Evolutionary conservation across 2,888 invertebrate species (phyloP).

Genomic region (Orthonychiurus folsomi): DNA sequence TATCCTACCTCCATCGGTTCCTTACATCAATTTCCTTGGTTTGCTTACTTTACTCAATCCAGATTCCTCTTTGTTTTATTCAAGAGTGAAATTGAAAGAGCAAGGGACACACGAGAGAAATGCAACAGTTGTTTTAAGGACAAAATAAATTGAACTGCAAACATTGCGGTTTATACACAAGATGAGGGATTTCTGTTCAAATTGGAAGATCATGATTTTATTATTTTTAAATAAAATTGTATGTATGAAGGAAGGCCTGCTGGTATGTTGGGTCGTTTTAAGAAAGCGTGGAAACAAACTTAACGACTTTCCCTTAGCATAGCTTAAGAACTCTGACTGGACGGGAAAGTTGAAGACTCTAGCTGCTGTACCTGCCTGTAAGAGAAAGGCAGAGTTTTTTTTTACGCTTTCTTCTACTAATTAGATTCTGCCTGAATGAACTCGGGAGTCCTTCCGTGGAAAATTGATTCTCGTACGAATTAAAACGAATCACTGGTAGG

Average conservation of each 20-base stretch:
- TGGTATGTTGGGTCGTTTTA: no score
- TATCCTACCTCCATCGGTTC: no score
- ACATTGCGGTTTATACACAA: background rate
- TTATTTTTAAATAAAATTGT: no score
- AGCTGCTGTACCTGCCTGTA: no score
- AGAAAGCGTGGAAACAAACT: no score
- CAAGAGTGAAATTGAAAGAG: background rate
- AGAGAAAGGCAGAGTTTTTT: no score
- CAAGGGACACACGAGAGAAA: background rate
- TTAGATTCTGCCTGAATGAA: background rate
- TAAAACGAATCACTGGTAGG: background rate
- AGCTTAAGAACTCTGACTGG: no score
- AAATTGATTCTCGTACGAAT: no score
- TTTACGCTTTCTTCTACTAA: background rate
- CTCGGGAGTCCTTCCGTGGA: background rate
- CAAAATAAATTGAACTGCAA: background rate
- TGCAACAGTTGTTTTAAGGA: constrained; percentile 1
- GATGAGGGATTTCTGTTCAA: background rate
- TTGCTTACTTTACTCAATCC: background rate
- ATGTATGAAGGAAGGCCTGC: no score
- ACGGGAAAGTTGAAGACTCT: no score
- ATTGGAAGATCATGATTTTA: no score
- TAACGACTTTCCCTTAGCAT: no score
- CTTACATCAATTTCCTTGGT: background rate
- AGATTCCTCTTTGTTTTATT: background rate